These are phyloP conservation scores for Formica exsecta DNA, from an alignment of 1,140 invertebrate species.

Conservation along the genomic window DNA sequence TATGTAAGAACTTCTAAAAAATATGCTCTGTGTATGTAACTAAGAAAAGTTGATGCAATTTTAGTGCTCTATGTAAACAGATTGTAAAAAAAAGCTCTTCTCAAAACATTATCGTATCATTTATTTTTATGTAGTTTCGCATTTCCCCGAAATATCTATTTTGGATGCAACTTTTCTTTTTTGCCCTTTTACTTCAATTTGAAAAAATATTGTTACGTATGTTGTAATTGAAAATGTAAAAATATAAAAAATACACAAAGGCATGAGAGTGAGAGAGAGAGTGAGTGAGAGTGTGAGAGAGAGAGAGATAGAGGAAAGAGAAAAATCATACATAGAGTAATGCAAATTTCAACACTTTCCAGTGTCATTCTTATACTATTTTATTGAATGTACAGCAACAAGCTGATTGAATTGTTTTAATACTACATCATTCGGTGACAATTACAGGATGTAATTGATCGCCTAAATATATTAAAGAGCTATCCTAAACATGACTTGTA, in stretches of 20 bases:
- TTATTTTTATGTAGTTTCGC: too few species aligned
- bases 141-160: too few species aligned
- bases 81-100: too few species aligned
- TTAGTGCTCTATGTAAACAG: too few species aligned
- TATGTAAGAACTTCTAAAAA: too few species aligned
- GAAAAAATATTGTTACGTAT: too few species aligned
- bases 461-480: constrained; percentile 44
- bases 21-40: too few species aligned
- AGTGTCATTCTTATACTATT: constrained; percentile 25
- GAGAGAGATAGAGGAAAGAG: neutral
- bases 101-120: too few species aligned
- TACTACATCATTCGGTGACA: constrained; percentile 39
- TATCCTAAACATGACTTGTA: constrained; percentile 37
- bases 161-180: too few species aligned
- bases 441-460: constrained; percentile 8
- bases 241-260: neutral
- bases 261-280: neutral
- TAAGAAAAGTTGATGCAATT: too few species aligned
- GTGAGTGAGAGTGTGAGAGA: neutral
- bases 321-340: constrained; percentile 4
- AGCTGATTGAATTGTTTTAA: constrained; percentile 30
- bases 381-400: constrained; percentile 38
- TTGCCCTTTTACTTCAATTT: too few species aligned
- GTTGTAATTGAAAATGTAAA: neutral
- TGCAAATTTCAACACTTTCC: constrained; percentile 3